Evolutionary conservation across 2,888 invertebrate species (phyloP), one percentile per base, ranked within the genome.

Genomic region (Sarcophaga variegata): DNA sequence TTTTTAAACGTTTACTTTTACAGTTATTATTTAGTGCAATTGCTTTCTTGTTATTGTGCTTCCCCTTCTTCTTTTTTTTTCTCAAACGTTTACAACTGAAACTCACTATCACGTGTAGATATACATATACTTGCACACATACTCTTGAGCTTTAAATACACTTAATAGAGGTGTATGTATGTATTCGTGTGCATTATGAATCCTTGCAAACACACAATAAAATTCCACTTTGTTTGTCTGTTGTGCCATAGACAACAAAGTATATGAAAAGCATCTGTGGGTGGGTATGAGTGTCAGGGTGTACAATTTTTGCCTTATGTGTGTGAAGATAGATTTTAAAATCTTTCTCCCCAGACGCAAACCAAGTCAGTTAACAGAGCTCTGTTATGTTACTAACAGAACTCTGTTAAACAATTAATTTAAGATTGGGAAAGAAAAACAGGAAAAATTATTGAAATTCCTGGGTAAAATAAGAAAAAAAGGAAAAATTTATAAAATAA

Each of bases 161-260:
- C 37, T 37, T 10, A 37, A 37, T 8, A 8, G 37, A 1, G 37
- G 37, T 37, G 37, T 37, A 20, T 1, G 22, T 47, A 27, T 54
- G 27, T 59, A n/a, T 72, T 17, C 10, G 37, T 64, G 27, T 63
- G n/a, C 60, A 87, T 90, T 90, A 90, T 90, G 91, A 90, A 90
- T 89, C 88, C 54, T 37, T 82, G n/a, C 89, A 90, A 90, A 89
- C 91, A 91, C 90, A 90, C 90, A 90, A 90, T 92, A 91, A 91
- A 90, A 90, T 90, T 91, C 89, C 59, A 59, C 45, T 54, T 54
- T 20, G 59, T 71, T 70, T 63, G 69, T 69, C 37, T 76, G 70
- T 5, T 25, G 5, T 59, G 37, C 89, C 90, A 91, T 90, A 89
- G 47, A 77, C 17, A 54, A 54, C 17, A 17, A 54, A 54, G 54